Evolutionary conservation across 2,888 invertebrate genomes (phyloP).

Genomic region (Lucinisca nassula): DNA sequence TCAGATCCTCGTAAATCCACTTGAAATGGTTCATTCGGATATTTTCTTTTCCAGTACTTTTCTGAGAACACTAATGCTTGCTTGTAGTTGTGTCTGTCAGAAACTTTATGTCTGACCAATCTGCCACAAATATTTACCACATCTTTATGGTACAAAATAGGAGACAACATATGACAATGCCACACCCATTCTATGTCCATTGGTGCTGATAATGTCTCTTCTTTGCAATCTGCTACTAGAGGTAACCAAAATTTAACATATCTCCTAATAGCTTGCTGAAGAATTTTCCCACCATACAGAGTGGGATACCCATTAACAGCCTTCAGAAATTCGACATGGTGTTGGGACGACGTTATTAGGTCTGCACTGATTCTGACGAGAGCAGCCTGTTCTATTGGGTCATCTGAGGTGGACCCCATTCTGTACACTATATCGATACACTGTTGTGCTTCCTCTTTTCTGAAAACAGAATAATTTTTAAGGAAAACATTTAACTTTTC

Average conservation of each 20-base stretch:
- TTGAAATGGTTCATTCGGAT: constrained; percentile 79
- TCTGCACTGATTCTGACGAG: constrained; percentile 69
- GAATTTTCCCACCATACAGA: constrained; percentile 84
- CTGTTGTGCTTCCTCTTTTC: no score
- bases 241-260: constrained; percentile 88
- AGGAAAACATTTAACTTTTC: no score
- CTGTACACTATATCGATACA: no score
- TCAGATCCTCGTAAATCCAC: constrained; percentile 57
- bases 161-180: constrained; percentile 88
- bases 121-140: constrained; percentile 74
- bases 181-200: constrained; percentile 89
- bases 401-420: neutral
- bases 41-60: constrained; percentile 77
- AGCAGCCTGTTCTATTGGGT: neutral
- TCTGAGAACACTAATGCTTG: constrained; percentile 52
- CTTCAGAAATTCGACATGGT: constrained; percentile 82
- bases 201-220: constrained; percentile 82
- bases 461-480: no score
- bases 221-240: constrained; percentile 83
- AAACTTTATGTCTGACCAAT: constrained; percentile 85
- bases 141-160: constrained; percentile 81
- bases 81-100: constrained; percentile 28
- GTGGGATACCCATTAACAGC: constrained; percentile 72
- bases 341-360: constrained; percentile 72
- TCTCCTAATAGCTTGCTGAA: constrained; percentile 88